Evolutionary conservation across 2,797 vertebrate genomes (phyloP).

Genomic region (Onychomys arenicola): DNA sequence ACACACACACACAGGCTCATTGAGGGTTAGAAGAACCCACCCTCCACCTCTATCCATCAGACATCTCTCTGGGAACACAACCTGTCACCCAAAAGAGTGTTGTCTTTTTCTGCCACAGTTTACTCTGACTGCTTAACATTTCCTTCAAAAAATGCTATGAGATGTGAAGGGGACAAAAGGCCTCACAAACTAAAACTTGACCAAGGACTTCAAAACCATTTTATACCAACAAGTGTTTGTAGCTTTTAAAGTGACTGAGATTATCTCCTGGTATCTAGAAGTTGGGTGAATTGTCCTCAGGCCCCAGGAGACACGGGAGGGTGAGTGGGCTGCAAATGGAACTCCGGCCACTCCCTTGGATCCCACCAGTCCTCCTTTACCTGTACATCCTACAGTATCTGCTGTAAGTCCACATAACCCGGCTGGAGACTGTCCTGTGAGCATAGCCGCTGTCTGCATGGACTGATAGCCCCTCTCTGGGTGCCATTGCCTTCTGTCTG

Average conservation of each 20-base stretch:
- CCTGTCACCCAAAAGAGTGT: neutral
- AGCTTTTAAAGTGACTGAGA: slow-evolving; percentile 10
- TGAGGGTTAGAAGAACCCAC: neutral
- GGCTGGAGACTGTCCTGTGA: neutral
- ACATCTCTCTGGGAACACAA: neutral
- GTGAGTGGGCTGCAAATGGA: neutral
- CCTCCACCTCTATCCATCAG: neutral
- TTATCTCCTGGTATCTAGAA: neutral
- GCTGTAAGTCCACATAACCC: neutral
- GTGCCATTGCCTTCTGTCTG: neutral
- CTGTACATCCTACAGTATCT: rapidly evolving
- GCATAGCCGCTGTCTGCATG: neutral
- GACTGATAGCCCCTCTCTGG: neutral
- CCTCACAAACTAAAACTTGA: neutral
- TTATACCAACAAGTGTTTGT: neutral
- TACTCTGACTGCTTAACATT: neutral
- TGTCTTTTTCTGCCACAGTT: neutral
- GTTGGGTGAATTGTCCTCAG: neutral
- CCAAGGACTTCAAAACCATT: slow-evolving; percentile 18
- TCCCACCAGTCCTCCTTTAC: too few relatives aligned
- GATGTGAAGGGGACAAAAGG: neutral
- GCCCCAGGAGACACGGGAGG: neutral
- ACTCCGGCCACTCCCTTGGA: neutral
- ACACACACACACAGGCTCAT: neutral
- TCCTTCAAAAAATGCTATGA: neutral